phyloP scores from a whole-genome alignment of 2,113 vertebrate species.

The Phalacrocorax carbo region DNA sequence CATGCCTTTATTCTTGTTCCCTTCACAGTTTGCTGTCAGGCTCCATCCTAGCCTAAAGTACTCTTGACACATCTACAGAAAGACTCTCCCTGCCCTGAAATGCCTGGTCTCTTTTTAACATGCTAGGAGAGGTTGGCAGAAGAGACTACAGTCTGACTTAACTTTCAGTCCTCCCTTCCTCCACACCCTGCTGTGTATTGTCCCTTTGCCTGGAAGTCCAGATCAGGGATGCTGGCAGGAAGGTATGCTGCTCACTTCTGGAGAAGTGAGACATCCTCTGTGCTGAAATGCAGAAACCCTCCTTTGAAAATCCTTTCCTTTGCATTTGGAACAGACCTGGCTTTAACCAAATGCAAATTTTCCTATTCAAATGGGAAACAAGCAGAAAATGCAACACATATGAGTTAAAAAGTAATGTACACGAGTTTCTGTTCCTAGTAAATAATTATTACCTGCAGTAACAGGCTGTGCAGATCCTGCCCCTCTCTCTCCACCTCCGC shows the following conservation, averaged over 20 bases:
- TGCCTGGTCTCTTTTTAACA: background rate
- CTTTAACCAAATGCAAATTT: background rate
- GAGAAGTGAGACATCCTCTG: background rate
- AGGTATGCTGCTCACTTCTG: background rate
- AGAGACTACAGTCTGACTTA: background rate
- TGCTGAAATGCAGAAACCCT: background rate
- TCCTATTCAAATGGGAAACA: background rate
- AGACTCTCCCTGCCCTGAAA: background rate
- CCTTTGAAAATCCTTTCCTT: background rate
- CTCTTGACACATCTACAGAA: background rate
- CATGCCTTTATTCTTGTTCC: background rate
- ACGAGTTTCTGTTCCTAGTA: background rate
- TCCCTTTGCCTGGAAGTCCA: background rate
- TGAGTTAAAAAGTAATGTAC: background rate
- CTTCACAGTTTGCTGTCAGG: background rate
- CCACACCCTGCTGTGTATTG: background rate
- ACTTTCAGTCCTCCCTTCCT: background rate
- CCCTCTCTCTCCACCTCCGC: fast-evolving
- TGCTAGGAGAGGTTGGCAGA: background rate
- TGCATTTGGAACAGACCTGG: background rate
- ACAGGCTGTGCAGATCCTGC: background rate
- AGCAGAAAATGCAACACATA: constrained; percentile 5
- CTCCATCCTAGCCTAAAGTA: background rate
- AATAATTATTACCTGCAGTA: background rate
- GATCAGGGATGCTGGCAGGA: background rate